These are phyloP conservation scores for Nineta flava DNA, from an alignment of 2,888 invertebrate species.

Conservation along the genomic window DNA sequence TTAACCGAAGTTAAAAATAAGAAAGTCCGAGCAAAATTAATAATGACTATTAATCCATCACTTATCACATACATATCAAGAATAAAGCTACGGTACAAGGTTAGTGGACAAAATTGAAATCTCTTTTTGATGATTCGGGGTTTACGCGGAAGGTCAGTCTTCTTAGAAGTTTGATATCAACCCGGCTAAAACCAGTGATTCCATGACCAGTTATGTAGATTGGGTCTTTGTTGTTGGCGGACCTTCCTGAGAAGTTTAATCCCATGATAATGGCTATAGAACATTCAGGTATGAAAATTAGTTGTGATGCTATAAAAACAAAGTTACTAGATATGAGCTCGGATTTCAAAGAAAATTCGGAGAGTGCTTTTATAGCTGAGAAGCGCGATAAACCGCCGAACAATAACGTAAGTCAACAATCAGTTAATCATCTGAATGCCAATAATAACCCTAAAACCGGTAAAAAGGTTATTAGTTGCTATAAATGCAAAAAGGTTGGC, in stretches of 20 bases:
- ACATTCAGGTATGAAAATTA: slow-evolving; percentile 10
- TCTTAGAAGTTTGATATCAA: neutral
- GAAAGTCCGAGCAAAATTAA: neutral
- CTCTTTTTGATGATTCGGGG: neutral
- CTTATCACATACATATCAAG: neutral
- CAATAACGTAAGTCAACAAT: neutral
- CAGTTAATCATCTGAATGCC: neutral
- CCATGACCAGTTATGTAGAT: slow-evolving; percentile 6
- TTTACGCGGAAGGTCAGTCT: neutral
- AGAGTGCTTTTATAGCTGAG: slow-evolving; percentile 2
- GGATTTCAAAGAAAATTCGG: neutral
- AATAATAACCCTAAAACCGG: neutral
- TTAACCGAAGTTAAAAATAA: neutral
- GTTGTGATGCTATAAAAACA: slow-evolving; percentile 7
- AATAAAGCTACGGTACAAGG: neutral
- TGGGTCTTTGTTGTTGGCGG: slow-evolving; percentile 10
- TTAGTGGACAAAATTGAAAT: neutral
- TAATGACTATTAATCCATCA: neutral
- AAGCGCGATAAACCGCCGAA: neutral
- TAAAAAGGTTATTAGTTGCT: slow-evolving; percentile 8
- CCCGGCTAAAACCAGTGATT: neutral
- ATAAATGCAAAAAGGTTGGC: slow-evolving; percentile 9
- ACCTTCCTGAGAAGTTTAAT: slow-evolving; percentile 9
- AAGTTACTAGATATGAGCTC: slow-evolving; percentile 1
- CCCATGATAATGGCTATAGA: slow-evolving; percentile 13